Percentiles rank a stretch among this genome's conserved stretches.
These are phyloP conservation scores for Drosophila neutralis DNA, from an alignment of 2,888 invertebrate species.

Conservation along the genomic window DNA sequence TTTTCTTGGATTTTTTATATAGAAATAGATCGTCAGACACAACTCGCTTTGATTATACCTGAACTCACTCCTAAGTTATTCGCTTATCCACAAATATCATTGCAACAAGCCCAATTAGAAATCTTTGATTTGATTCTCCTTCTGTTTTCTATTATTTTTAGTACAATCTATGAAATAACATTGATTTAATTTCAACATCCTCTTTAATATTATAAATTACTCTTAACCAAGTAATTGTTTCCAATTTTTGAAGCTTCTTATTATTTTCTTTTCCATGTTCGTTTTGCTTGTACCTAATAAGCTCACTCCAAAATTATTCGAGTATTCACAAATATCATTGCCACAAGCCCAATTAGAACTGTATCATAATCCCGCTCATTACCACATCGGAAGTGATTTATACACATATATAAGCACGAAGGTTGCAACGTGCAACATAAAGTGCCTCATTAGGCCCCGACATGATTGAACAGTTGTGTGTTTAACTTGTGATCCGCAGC, in stretches of 20 bases:
- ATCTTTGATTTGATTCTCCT: background rate
- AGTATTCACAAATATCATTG: background rate
- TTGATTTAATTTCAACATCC: background rate
- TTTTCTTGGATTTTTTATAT: background rate
- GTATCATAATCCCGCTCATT: constrained; percentile 34
- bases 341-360: constrained; percentile 15
- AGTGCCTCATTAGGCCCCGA: constrained; percentile 32
- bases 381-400: constrained; percentile 64
- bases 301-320: constrained; percentile 1
- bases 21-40: background rate
- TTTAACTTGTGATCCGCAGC: constrained; percentile 28
- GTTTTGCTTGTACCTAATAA: background rate
- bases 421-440: constrained; percentile 16
- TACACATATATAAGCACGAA: constrained; percentile 27
- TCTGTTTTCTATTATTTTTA: background rate
- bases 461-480: constrained; percentile 11
- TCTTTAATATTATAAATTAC: background rate
- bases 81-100: background rate
- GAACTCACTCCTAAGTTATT: background rate
- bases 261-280: background rate
- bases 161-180: background rate
- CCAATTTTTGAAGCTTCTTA: background rate
- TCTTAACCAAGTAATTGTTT: background rate
- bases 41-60: background rate
- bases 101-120: constrained; percentile 8